Conservation (phyloP, 2,797 vertebrate species). For the Lepilemur ruficaudatus region DNA sequence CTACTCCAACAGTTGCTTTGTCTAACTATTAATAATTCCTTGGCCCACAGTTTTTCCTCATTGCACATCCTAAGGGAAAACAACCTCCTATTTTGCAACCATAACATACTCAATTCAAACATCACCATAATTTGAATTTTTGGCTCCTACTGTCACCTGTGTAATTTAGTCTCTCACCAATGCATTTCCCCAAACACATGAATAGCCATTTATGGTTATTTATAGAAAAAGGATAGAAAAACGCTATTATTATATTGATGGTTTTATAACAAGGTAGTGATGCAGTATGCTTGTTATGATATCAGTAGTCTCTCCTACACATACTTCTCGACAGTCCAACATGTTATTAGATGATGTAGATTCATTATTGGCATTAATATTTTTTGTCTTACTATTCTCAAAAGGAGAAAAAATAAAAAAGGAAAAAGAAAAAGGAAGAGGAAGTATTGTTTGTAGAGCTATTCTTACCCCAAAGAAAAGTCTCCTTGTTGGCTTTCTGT, state of each 20-base stretch:
- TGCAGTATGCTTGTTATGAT: background rate
- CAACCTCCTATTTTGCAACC: rapidly evolving
- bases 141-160: background rate
- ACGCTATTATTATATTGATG: background rate
- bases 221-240: background rate
- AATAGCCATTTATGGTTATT: background rate
- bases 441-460: background rate
- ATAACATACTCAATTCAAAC: background rate
- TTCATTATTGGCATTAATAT: background rate
- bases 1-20: background rate
- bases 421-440: background rate
- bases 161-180: background rate
- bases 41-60: background rate
- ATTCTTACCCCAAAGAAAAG: background rate
- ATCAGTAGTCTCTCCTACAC: background rate
- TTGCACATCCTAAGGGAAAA: background rate
- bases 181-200: background rate
- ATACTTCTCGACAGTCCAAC: rapidly evolving
- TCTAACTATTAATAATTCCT: background rate
- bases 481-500: background rate
- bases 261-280: background rate
- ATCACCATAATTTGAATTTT: background rate
- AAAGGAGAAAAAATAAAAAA: background rate
- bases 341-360: too few relatives aligned
- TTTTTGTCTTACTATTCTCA: background rate